Base-by-base conservation (phyloP, 2,797 vertebrate species). In the Poecilia gillii region DNA sequence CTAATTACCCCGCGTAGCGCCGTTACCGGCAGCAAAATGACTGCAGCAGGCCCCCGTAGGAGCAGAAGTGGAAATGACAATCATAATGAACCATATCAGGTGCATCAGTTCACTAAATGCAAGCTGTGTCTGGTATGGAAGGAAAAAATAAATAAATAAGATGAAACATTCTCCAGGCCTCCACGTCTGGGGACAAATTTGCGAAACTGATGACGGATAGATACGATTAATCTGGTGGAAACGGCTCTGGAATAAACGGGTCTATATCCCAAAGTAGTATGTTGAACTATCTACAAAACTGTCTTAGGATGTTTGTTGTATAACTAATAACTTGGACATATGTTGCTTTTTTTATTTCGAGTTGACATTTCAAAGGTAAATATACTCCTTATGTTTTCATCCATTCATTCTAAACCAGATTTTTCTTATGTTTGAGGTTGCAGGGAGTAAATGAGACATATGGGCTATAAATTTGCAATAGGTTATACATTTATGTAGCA, bases 51-150 rank as follows among this genome's bases (percentile, higher is more conserved):
- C 89, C 87, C 89, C 92, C 84, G 89, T 90, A 87, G 91, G 90
- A 93, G 91, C 88, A 92, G 88, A 87, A 91, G 92, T 90, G 92
- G 90, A 93, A 93, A 94, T 92, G 91, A 91, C 90, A 92, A 88
- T 93, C 93, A 94, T 94, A 93, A 94, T 93, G 92, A 92, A 91
- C 75, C 90, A 92, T 89, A 92, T 95, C 90, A 94, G 93, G 92
- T 92, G 91, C 89, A 92, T 93, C 91, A 92, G 83, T 91, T 92
- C 90, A 86, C 89, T 88, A 89, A 93, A 91, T 88, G 85, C 86
- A 92, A 91, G 88, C 91, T 92, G 87, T 64, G 57, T 85, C 73
- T 81, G 83, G 68, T 84, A 73, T 79, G 70, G 79, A 77, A 79
- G 78, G 78, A 80, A 78, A 75, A 83, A 36, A 80, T 75, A 79